phyloP scores from a whole-genome alignment of 23 tunicate species.

The Phallusia fumigata region DNA sequence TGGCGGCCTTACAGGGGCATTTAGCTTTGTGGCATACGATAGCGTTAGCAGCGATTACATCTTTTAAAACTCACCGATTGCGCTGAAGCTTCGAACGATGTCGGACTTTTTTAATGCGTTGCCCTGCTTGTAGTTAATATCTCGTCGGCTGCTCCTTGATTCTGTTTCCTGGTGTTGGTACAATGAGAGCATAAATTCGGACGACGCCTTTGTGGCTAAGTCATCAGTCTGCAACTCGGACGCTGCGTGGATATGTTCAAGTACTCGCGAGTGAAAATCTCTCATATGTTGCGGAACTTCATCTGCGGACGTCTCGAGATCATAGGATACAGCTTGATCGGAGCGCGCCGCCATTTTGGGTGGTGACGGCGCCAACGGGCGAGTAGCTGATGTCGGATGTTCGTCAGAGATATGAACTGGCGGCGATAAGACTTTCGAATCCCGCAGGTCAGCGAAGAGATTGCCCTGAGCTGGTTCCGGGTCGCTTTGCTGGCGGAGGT shows the following conservation, averaged over 20 bases:
- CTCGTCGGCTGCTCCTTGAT: not conserved
- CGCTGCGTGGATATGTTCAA: slow-evolving; percentile 28
- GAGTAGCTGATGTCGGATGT: not conserved
- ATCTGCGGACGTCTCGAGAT: not conserved
- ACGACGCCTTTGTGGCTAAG: not conserved
- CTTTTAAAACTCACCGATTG: slow-evolving; percentile 44
- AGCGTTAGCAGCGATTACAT: not conserved
- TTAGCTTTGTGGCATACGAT: too few relatives aligned
- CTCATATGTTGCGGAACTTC: slow-evolving; percentile 21
- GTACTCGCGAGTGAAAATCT: slow-evolving; percentile 16
- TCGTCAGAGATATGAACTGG: not conserved
- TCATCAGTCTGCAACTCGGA: not conserved
- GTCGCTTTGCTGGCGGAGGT: not conserved
- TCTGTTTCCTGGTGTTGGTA: slow-evolving; percentile 18
- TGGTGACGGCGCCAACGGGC: not conserved
- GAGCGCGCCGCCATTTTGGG: slow-evolving; percentile 3
- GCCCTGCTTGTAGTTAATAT: slow-evolving; percentile 25
- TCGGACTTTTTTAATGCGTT: slow-evolving; percentile 60
- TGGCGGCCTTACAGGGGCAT: too few relatives aligned
- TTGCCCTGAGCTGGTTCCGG: not conserved
- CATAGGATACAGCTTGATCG: not conserved
- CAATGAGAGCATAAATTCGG: slow-evolving; percentile 24
- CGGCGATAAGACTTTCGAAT: slow-evolving; percentile 9
- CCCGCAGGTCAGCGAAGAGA: not conserved
- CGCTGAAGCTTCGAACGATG: slow-evolving; percentile 54